These are phyloP conservation scores for Glaucomys volans DNA, from an alignment of 2,113 vertebrate genomes.

Conservation along the genomic window DNA sequence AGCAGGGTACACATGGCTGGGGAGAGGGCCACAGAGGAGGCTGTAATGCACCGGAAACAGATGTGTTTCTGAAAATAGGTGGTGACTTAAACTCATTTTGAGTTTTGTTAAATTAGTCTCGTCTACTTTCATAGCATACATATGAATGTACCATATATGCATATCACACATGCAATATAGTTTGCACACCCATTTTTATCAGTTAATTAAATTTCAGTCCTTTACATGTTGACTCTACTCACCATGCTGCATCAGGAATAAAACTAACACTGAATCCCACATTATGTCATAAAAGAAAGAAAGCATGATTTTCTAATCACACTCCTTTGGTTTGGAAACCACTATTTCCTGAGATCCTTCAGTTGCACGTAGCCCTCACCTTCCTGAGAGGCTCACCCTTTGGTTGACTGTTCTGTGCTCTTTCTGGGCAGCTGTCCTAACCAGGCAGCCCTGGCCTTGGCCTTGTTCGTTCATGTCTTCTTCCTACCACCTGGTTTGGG, in stretches of 20 bases:
- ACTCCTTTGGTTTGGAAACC: slow-evolving; percentile 57
- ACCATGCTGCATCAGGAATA: neutral
- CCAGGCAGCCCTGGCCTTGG: neutral
- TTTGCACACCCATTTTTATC: neutral
- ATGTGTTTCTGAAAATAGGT: neutral
- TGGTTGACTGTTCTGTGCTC: neutral
- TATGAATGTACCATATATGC: neutral
- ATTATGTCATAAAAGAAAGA: neutral
- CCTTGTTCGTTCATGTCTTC: slow-evolving; percentile 36
- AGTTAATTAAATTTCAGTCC: neutral
- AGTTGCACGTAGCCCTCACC: neutral
- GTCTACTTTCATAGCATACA: neutral
- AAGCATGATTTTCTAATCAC: slow-evolving; percentile 9
- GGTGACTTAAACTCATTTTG: neutral
- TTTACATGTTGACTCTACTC: neutral
- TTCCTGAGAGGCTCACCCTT: neutral
- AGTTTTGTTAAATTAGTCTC: neutral
- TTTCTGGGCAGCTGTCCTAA: slow-evolving; percentile 6
- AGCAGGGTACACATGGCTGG: neutral
- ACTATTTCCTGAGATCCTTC: slow-evolving; percentile 71
- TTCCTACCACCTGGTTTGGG: neutral
- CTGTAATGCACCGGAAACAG: neutral
- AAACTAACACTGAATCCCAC: neutral
- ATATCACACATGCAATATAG: neutral
- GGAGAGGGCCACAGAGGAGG: neutral